These are phyloP conservation scores for Lates calcarifer DNA, from an alignment of 2,113 vertebrate species.

Conservation along the genomic window DNA sequence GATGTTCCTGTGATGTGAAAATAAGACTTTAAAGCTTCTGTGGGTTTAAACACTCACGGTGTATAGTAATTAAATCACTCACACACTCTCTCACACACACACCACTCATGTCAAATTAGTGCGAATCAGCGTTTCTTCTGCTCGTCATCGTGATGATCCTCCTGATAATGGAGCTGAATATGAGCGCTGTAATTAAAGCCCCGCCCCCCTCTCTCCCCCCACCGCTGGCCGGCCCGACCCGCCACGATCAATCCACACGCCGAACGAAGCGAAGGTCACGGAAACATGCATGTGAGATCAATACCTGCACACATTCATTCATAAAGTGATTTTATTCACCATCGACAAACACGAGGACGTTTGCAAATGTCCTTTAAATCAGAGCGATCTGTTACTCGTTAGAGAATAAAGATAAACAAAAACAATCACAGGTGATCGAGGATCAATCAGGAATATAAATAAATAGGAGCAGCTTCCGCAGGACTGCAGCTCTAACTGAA, in stretches of 20 bases:
- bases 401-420: too few species aligned
- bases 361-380: constrained; percentile 39
- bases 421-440: too few species aligned
- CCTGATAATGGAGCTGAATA: constrained; percentile 40
- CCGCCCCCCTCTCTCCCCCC: constrained; percentile 1
- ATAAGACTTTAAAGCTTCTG: too few species aligned
- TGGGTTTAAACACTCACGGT: too few species aligned
- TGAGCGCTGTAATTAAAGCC: constrained; percentile 43
- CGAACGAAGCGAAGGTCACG: constrained; percentile 26
- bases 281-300: constrained; percentile 19
- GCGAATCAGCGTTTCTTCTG: constrained; percentile 45
- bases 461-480: too few species aligned
- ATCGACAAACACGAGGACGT: neutral
- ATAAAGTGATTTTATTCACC: constrained; percentile 22
- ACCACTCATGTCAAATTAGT: constrained; percentile 42
- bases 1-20: too few species aligned
- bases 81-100: constrained; percentile 15
- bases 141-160: constrained; percentile 25
- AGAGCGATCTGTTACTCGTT: neutral
- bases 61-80: too few species aligned
- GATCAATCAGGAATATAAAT: too few species aligned
- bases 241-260: constrained; percentile 14
- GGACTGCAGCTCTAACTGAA: too few species aligned
- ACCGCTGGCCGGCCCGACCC: neutral
- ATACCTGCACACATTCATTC: neutral